Percentiles rank a stretch among this genome's conserved stretches.
phyloP scores from a whole-genome alignment of 2,113 vertebrate species.

The Psittacus erithacus region DNA sequence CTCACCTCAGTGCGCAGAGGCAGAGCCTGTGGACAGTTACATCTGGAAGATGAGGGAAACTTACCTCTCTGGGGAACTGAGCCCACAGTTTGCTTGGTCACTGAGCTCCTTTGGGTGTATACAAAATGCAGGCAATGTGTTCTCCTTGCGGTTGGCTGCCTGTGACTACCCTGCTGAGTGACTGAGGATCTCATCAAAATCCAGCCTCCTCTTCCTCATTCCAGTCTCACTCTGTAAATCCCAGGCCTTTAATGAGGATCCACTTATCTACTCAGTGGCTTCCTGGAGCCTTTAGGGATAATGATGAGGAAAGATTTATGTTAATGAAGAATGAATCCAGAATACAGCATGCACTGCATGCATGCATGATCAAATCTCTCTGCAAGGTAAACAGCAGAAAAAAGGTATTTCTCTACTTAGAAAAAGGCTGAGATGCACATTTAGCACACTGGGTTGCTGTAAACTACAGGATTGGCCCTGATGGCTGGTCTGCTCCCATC shows the following conservation, averaged over 20 bases:
- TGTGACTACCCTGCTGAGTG: background rate
- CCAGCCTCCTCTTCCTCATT: background rate
- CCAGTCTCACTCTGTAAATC: background rate
- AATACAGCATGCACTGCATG: background rate
- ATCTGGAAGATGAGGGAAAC: background rate
- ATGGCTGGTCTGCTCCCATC: background rate
- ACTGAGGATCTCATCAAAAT: background rate
- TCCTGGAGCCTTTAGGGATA: background rate
- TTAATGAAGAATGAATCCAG: background rate
- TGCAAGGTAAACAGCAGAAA: background rate
- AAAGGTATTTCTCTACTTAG: background rate
- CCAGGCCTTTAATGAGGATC: background rate
- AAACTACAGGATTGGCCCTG: background rate
- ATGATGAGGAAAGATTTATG: background rate
- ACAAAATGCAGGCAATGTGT: background rate
- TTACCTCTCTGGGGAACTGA: background rate
- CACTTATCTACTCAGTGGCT: background rate
- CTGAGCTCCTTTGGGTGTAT: background rate
- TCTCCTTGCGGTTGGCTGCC: background rate
- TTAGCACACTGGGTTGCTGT: background rate
- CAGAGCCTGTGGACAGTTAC: background rate
- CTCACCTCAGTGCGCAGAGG: background rate
- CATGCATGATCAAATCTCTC: background rate
- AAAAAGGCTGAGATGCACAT: background rate
- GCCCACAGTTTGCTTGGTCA: accelerated